phyloP scores from a whole-genome alignment of 2,888 invertebrate species.

The Athalia cordata region DNA sequence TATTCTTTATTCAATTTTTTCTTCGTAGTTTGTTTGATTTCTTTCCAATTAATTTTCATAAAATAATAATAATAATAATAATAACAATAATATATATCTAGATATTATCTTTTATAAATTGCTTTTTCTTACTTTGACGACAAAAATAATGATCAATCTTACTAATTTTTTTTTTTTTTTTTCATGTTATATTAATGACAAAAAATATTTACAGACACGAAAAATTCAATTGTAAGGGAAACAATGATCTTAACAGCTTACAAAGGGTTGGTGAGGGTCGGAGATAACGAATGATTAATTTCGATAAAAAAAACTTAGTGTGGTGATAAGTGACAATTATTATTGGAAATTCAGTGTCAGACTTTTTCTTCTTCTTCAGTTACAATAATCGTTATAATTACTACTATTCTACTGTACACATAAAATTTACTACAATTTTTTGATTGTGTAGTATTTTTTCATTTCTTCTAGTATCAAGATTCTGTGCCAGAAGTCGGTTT shows the following conservation, averaged over 20 bases:
- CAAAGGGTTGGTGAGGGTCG: background rate
- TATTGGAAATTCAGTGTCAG: conserved; percentile 18
- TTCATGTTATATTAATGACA: background rate
- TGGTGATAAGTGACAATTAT: background rate
- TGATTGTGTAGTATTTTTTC: background rate
- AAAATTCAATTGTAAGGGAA: conserved; percentile 1
- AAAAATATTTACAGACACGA: conserved; percentile 41
- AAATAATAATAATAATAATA: conserved; percentile 30
- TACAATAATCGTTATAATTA: conserved; percentile 27
- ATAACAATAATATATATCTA: conserved; percentile 35
- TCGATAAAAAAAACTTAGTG: conserved; percentile 6
- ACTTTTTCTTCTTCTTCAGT: conserved; percentile 6
- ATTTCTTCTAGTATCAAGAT: background rate
- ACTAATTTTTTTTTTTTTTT: background rate
- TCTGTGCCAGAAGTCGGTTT: conserved; percentile 27
- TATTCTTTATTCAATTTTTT: too few relatives aligned
- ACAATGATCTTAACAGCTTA: conserved; percentile 16
- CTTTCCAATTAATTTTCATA: conserved; percentile 12
- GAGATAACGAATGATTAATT: conserved; percentile 25
- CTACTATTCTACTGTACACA: conserved; percentile 24
- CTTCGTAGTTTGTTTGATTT: background rate
- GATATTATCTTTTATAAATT: conserved; percentile 18
- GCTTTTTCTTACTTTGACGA: conserved; percentile 29
- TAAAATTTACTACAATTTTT: conserved; percentile 3
- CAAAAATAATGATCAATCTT: conserved; percentile 12